phyloP scores from a whole-genome alignment of 2,888 invertebrate species.

The Gymnosoma rotundatum region DNA sequence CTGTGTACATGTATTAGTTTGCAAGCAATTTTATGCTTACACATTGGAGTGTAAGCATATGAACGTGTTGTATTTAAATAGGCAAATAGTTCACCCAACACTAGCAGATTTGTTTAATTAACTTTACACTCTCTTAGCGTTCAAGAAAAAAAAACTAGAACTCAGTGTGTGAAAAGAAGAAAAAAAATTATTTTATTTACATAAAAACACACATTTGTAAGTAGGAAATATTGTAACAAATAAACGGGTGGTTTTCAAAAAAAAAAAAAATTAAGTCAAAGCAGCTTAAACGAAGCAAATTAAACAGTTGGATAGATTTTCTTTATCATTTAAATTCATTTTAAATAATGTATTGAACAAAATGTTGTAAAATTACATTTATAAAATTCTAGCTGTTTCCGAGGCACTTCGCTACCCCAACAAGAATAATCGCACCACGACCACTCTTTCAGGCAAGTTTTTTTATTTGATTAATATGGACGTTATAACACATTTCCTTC shows the following conservation, averaged over 20 bases:
- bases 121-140: conserved; percentile 69
- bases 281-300: not conserved
- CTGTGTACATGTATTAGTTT: conserved; percentile 8
- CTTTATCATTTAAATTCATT: too few relatives aligned
- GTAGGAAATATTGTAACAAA: too few relatives aligned
- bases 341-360: too few relatives aligned
- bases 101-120: conserved; percentile 70
- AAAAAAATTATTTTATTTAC: conserved; percentile 42
- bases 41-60: not conserved
- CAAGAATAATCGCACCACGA: too few relatives aligned
- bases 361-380: too few relatives aligned
- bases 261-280: not conserved
- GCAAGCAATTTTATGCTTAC: not conserved
- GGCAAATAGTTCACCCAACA: conserved; percentile 66
- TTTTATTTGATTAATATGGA: too few relatives aligned
- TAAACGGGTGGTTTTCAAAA: too few relatives aligned
- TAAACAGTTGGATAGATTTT: not conserved
- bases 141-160: conserved; percentile 76
- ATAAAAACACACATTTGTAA: not conserved
- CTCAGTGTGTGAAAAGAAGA: conserved; percentile 78
- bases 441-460: too few relatives aligned
- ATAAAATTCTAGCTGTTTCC: too few relatives aligned
- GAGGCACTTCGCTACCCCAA: too few relatives aligned
- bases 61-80: conserved; percentile 54
- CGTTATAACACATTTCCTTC: too few relatives aligned